Evolutionary conservation across 2,113 vertebrate genomes (phyloP).

Genomic region (Clarias batrachus): DNA sequence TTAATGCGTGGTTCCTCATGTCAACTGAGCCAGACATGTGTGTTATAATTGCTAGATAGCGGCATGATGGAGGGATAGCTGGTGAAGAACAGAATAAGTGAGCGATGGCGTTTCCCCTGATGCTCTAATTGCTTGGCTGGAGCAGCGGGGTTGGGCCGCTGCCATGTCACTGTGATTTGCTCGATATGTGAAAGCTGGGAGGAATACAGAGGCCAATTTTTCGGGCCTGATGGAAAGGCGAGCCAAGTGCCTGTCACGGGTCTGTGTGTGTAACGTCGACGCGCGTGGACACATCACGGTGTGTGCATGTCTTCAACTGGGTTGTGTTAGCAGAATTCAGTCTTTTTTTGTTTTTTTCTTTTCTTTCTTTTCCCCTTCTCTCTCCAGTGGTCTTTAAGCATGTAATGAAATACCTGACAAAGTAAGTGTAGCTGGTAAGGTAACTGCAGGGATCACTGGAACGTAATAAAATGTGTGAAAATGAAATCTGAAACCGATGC

Average conservation of each 20-base stretch:
- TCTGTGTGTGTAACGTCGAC: not conserved
- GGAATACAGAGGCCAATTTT: constrained; percentile 32
- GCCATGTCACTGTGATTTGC: constrained; percentile 47
- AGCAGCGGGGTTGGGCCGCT: constrained; percentile 40
- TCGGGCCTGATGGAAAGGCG: constrained; percentile 29
- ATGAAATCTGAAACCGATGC: not conserved
- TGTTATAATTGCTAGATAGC: not conserved
- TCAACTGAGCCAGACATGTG: not conserved
- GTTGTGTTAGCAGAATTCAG: not conserved
- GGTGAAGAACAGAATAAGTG: not conserved
- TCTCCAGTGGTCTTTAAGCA: not conserved
- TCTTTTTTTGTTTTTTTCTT: not conserved
- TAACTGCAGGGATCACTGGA: not conserved
- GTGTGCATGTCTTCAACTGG: not conserved
- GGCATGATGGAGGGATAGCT: constrained; percentile 28
- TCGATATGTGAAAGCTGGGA: constrained; percentile 40
- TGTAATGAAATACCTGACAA: not conserved
- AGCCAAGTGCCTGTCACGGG: constrained; percentile 14
- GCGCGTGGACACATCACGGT: not conserved
- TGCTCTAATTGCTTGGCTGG: constrained; percentile 42
- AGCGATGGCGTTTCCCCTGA: constrained; percentile 28
- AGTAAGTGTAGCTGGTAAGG: not conserved
- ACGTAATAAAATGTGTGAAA: not conserved
- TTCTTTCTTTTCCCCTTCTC: too few relatives aligned
- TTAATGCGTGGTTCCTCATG: constrained; percentile 12